Percentiles rank a stretch among this genome's conserved stretches.
These are phyloP conservation scores for Eustalomyia histrio DNA, from an alignment of 2,888 invertebrate species.

Conservation along the genomic window DNA sequence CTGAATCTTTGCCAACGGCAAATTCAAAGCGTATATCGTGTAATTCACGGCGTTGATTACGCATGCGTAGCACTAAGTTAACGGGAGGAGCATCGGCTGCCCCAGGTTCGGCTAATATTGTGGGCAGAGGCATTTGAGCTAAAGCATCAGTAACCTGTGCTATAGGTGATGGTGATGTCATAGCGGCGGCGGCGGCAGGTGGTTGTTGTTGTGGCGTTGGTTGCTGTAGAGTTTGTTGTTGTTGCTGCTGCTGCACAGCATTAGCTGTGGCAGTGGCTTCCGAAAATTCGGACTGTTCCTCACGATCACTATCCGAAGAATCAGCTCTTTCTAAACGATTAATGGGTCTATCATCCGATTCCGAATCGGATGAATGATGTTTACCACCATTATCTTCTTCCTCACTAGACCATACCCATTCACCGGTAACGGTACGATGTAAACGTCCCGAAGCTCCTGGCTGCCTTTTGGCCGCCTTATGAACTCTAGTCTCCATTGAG, in stretches of 20 bases:
- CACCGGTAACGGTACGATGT: conserved; percentile 96
- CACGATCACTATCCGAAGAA: conserved; percentile 83
- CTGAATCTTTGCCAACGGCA: conserved; percentile 91
- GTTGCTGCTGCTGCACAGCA: conserved; percentile 59
- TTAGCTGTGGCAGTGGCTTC: conserved; percentile 75
- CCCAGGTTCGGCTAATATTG: conserved; percentile 47
- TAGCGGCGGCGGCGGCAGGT: conserved; percentile 64
- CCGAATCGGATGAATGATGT: conserved; percentile 80
- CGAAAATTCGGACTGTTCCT: conserved; percentile 78
- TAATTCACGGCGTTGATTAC: conserved; percentile 93
- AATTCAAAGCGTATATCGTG: conserved; percentile 99
- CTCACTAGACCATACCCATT: conserved; percentile 99
- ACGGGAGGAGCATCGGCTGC: conserved; percentile 82
- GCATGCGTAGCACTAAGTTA: conserved; percentile 93
- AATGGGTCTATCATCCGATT: conserved; percentile 83
- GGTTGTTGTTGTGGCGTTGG: conserved; percentile 39
- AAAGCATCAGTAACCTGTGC: conserved; percentile 57
- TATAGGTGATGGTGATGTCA: conserved; percentile 50
- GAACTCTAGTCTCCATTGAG: conserved; percentile 92
- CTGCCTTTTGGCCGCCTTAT: conserved; percentile 90
- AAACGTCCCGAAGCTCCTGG: conserved; percentile 92
- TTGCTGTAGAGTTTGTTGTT: conserved; percentile 54
- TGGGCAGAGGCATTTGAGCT: conserved; percentile 57
- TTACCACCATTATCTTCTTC: conserved; percentile 87
- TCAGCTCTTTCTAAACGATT: conserved; percentile 83